Evolutionary conservation across 2,113 vertebrate genomes (phyloP), one percentile per base, ranked within the genome.

Genomic region (Phylloscopus trochilus): DNA sequence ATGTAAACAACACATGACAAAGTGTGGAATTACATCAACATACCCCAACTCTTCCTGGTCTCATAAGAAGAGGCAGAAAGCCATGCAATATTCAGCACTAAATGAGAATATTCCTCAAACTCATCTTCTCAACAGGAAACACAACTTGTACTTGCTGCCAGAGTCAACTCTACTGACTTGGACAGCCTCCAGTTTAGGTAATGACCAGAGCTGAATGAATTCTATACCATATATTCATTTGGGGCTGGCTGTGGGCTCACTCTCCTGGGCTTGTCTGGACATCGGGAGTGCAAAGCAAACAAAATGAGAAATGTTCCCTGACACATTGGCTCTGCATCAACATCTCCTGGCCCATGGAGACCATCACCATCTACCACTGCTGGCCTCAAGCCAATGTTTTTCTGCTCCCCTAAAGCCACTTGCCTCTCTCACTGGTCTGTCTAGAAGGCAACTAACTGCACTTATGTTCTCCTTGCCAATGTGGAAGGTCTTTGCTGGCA

Each of bases 1-100:
- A 83, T 75, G 88, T 82, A 95, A 95, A 96, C 56, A 96, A 85
- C 80, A 90, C 64, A 83, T 39, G 85, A 94, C 79, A 44, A 87
- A 96, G 88, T 87, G 86, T 75, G 88, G 68, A 94, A 96, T 95
- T 94, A 72, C 59, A 92, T 74, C 94, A 92, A 78, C 59, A 23
- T 62, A 49, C 47, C 83, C 70, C 72, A 63, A 79, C 68, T 15
- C 55, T 30, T 88, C 55, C 63, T 0, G 0, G 39, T 53, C 63
- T 83, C 72, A 9, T 24, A 68, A 87, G 67, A 83, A 0, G 0
- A 80, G 85, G 90, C 72, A 94, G 75, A 83, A 86, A 88, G 75
- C 55, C 87, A 67, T 8, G 26, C n/a, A 22, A 19, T 83, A 87
- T 93, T 80, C 82, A 77, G 63, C 55, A 33, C 68, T 83, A 41